phyloP scores from a whole-genome alignment of 2,888 invertebrate genomes.

The Petrophora chlorosata region DNA sequence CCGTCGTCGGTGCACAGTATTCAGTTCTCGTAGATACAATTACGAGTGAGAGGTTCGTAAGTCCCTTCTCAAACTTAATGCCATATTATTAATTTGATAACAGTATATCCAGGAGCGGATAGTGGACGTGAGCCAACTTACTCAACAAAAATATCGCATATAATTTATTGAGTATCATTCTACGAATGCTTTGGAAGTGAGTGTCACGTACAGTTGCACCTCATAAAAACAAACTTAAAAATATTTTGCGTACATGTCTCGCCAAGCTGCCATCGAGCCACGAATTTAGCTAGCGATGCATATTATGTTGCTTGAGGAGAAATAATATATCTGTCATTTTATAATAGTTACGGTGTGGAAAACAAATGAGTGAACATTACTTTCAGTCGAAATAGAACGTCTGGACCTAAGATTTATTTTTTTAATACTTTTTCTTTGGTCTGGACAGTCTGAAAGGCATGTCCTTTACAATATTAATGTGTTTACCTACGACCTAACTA shows the following conservation, averaged over 20 bases:
- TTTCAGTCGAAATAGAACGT: constrained; percentile 52
- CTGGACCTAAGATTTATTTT: too few species aligned
- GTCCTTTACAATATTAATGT: constrained; percentile 43
- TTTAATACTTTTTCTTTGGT: too few species aligned
- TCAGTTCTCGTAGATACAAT: constrained; percentile 38
- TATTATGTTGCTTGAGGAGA: constrained; percentile 53
- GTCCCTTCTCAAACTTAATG: constrained; percentile 50
- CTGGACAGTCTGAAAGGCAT: constrained; percentile 38
- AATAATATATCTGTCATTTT: constrained; percentile 62
- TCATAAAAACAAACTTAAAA: constrained; percentile 77
- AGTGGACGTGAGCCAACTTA: constrained; percentile 76
- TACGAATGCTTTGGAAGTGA: constrained; percentile 69
- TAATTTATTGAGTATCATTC: constrained; percentile 79
- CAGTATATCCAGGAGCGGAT: constrained; percentile 61
- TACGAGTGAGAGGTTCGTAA: constrained; percentile 34
- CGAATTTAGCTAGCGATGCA: constrained; percentile 60
- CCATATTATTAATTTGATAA: constrained; percentile 60
- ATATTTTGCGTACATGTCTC: constrained; percentile 62
- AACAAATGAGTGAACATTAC: constrained; percentile 55
- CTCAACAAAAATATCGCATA: constrained; percentile 77
- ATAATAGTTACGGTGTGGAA: constrained; percentile 55
- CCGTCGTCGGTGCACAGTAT: constrained; percentile 34
- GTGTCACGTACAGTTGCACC: constrained; percentile 75
- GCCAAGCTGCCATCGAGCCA: constrained; percentile 51
- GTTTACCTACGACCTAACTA: too few species aligned